These are phyloP conservation scores for Phyllotreta striolata DNA, from an alignment of 2,888 invertebrate species.

Conservation along the genomic window DNA sequence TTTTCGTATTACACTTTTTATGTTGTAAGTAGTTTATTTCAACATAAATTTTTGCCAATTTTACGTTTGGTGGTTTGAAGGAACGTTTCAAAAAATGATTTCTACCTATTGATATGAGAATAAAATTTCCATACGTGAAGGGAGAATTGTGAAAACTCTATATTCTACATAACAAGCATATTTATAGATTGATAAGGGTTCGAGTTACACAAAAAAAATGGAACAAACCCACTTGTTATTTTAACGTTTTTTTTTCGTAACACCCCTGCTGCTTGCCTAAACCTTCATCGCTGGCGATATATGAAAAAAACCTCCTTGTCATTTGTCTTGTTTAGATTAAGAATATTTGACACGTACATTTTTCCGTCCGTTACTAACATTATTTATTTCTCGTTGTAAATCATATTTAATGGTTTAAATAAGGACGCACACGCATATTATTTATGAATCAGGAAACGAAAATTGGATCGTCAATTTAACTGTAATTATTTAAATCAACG, in stretches of 20 bases:
- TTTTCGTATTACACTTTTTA: no score
- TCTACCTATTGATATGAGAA: no score
- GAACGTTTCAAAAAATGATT: no score
- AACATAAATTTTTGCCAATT: no score
- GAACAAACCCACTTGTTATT: not conserved
- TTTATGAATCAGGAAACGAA: constrained; percentile 21
- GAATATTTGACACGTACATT: constrained; percentile 29
- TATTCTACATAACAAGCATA: no score
- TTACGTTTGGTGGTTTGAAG: no score
- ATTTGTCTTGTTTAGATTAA: constrained; percentile 34
- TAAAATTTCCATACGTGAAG: not conserved
- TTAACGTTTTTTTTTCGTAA: not conserved
- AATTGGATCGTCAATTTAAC: constrained; percentile 22
- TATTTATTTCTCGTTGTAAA: constrained; percentile 31
- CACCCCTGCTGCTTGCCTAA: not conserved
- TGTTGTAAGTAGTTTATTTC: no score
- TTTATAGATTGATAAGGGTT: no score
- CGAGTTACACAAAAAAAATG: no score
- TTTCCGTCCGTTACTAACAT: constrained; percentile 19
- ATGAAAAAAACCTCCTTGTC: constrained; percentile 26
- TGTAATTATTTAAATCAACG: constrained; percentile 15
- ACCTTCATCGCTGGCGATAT: constrained; percentile 23
- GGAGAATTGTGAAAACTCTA: not conserved
- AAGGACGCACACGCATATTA: constrained; percentile 27
- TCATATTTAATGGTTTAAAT: constrained; percentile 31